Base-by-base conservation (phyloP, 64 coral and sea anemone genomes). In the Astreopora myriophthalma region DNA sequence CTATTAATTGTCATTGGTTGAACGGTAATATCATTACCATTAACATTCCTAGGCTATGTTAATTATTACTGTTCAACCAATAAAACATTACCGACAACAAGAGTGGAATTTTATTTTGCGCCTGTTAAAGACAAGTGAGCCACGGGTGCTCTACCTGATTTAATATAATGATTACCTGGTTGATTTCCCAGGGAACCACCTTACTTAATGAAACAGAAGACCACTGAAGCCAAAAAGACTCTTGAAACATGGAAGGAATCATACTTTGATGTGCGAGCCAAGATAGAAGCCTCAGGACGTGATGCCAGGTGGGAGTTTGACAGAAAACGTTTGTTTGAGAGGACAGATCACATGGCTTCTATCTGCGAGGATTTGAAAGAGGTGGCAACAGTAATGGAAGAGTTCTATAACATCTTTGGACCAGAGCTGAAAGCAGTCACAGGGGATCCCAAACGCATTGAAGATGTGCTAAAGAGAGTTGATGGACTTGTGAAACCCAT, bases 231-330 rank as follows among this genome's bases (percentile, higher is more conserved):
- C 36, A 90, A 85, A 52, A 89, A 90, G 67, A 98, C 96, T 4
- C 36, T 98, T 13, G 84, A 79, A 51, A 95, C 94, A 6, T 98
- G 96, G 96, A 98, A 98, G 46, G 96, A 98, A 74, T 93, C 90
- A 0, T 98, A 98, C 86, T 98, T 98, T 90, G 96, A 98, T 87
- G 94, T 95, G 14, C 71, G 96, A 69, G 96, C 94, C 29, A 98
- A 98, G 78, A 98, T 98, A 42, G 96, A 98, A 48, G 93, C 94
- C 46, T 98, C 96, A 22, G 96, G 96, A 20, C 52, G 96, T 52
- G 96, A 98, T 93, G 96, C 96, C 31, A 88, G 96, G 31, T 98
- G 96, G 96, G 96, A 98, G 46, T 98, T 98, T 78, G 96, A 98
- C 32, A 73, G 96, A 16, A 98, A 98, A 20, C 90, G 96, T 12